A percentile compares a stretch with the other conserved stretches of the same genome.
Conservation (phyloP, 2,888 invertebrate species). For the Timema cristinae region DNA sequence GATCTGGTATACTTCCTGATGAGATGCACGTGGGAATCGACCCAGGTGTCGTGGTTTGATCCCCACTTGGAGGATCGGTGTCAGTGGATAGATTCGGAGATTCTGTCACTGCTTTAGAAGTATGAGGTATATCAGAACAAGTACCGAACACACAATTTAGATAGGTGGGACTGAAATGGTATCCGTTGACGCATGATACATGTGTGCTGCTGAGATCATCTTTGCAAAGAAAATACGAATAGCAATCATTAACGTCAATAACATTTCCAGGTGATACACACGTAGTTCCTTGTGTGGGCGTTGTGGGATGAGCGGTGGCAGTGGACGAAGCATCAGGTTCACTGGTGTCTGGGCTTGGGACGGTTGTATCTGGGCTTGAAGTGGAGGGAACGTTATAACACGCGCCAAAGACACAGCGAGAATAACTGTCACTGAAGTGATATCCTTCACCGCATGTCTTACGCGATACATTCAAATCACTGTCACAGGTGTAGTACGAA, state of each 20-base stretch:
- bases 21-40: not conserved
- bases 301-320: too few relatives aligned
- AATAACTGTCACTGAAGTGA: not conserved
- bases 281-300: not conserved
- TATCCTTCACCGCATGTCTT: not conserved
- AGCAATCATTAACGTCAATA: not conserved
- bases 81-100: too few relatives aligned
- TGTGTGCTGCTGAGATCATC: not conserved
- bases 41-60: not conserved
- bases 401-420: not conserved
- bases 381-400: not conserved
- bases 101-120: too few relatives aligned
- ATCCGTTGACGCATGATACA: not conserved
- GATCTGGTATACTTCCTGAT: not conserved
- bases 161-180: not conserved
- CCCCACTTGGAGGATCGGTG: too few relatives aligned
- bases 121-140: not conserved
- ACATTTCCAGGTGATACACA: not conserved
- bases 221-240: not conserved
- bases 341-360: too few relatives aligned
- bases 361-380: too few relatives aligned
- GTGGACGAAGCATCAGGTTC: too few relatives aligned
- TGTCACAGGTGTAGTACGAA: not conserved
- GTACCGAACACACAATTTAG: slow-evolving; percentile 2
- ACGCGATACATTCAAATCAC: not conserved